Evolutionary conservation across 2,888 invertebrate species (phyloP).

Genomic region (Drosophila pseudotakahashii): DNA sequence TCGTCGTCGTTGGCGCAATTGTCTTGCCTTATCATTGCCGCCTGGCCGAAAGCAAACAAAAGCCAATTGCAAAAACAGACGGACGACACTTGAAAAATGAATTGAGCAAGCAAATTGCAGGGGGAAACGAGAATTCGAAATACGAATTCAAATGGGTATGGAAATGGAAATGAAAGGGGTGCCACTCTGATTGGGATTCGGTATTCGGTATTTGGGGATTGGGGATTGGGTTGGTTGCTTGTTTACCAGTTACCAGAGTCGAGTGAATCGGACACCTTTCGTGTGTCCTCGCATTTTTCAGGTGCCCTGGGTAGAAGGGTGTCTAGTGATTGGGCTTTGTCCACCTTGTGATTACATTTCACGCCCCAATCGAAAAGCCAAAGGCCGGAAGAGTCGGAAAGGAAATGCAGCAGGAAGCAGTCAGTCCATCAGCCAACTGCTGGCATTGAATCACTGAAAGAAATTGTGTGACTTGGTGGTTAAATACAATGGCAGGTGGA

Average conservation of each 20-base stretch:
- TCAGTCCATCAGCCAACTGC: conserved; percentile 23
- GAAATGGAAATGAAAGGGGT: neutral
- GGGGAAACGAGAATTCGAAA: conserved; percentile 2
- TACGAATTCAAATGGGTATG: neutral
- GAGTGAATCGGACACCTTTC: conserved; percentile 46
- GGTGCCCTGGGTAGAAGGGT: conserved; percentile 9
- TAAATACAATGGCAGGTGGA: no score
- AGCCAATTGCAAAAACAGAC: conserved; percentile 45
- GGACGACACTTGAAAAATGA: conserved; percentile 12
- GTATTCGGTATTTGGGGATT: conserved; percentile 5
- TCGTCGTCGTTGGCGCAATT: conserved; percentile 45
- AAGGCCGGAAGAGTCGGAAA: conserved; percentile 59
- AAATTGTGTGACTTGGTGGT: no score
- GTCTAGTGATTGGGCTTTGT: conserved; percentile 48
- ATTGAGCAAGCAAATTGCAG: conserved; percentile 19
- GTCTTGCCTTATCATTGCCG: conserved; percentile 50
- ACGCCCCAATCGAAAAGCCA: conserved; percentile 20
- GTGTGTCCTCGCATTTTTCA: conserved; percentile 22
- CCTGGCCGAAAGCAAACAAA: conserved; percentile 50
- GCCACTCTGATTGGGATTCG: conserved; percentile 17
- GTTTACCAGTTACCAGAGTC: neutral
- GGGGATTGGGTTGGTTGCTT: conserved; percentile 10
- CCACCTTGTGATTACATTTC: conserved; percentile 67
- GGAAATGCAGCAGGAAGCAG: conserved; percentile 59
- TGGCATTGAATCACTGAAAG: conserved; percentile 12